Base-by-base conservation (phyloP, 2,113 vertebrate genomes). In the Tamias sibiricus region DNA sequence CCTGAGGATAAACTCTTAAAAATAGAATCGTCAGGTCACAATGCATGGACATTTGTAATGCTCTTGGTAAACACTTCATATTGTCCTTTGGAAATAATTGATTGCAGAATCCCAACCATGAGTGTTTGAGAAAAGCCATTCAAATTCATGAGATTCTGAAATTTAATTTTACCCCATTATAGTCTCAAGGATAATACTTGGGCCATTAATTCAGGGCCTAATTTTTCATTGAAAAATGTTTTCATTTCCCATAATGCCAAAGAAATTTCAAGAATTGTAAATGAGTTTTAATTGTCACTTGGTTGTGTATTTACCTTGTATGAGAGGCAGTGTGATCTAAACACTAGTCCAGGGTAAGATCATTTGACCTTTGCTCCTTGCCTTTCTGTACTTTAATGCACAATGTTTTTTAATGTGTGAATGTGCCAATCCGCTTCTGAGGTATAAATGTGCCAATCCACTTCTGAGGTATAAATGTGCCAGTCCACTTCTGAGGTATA, bases 111-210 rank as follows among this genome's bases (percentile, higher is more conserved):
- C 11, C 24, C 37, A 20, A 42, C 74, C 52, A 12, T 57, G 40
- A 44, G 37, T 47, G 30, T 59, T 49, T n/a, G 19, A 86, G 90
- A 80, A 94, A 76, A 85, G 35, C 74, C 76, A 54, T 62, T 90
- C 42, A 74, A 71, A 71, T 37, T 72, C 54, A 42, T 19, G 6
- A 52, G 59, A 42, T 87, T 89, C 88, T 71, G 59, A 76, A 66
- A 81, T 81, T 76, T 75, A 84, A 91, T 90, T 87, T 52, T 81
- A 84, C 68, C 74, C 52, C 42, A 28, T 47, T 80, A 57, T 30
- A 59, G 57, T 28, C 83, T 91, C 62, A 35, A 71, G 13, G 35
- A 40, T 87, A n/a, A 86, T 28, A 54, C 52, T 59, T 80, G 10
- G 52, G 57, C 64, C 40, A 35, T 86, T 86, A 32, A 59, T 62